These are phyloP conservation scores for Dromius quadrimaculatus DNA, from an alignment of 2,888 invertebrate genomes.

Conservation along the genomic window DNA sequence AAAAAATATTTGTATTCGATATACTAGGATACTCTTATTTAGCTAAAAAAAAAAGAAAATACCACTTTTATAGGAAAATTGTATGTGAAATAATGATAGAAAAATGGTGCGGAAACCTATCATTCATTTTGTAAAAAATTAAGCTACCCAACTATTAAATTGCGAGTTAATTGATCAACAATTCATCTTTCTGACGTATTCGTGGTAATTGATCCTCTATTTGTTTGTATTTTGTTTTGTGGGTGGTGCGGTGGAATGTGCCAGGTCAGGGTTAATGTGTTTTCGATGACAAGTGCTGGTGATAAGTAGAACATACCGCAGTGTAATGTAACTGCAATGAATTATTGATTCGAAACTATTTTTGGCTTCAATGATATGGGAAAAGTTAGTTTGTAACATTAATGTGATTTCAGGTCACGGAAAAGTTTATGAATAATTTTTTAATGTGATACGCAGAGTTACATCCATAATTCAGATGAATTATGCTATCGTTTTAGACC, in stretches of 20 bases:
- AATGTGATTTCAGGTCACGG: slow-evolving; percentile 12
- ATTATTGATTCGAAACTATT: slow-evolving; percentile 23
- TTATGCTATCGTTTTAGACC: too few species aligned
- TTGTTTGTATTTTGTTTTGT: background rate
- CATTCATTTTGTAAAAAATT: too few species aligned
- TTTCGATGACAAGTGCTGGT: slow-evolving; percentile 15
- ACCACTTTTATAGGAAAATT: too few species aligned
- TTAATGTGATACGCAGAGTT: too few species aligned
- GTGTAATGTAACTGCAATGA: slow-evolving; percentile 15
- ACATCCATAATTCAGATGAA: too few species aligned
- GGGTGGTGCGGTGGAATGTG: slow-evolving; percentile 9
- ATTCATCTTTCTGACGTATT: background rate
- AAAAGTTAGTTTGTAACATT: background rate
- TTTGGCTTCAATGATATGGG: background rate
- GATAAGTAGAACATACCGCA: slow-evolving; percentile 11
- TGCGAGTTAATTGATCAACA: too few species aligned
- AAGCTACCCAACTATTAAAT: too few species aligned
- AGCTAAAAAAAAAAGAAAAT: too few species aligned
- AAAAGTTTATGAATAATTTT: background rate
- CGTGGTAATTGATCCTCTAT: background rate
- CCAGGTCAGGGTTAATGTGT: slow-evolving; percentile 49
- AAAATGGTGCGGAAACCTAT: too few species aligned
- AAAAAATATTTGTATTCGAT: too few species aligned
- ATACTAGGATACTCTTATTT: too few species aligned
- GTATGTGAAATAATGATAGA: too few species aligned